A percentile compares a stretch with the other conserved stretches of the same genome.
These are phyloP conservation scores for Thysanoteuthis rhombus DNA, from an alignment of 2,888 invertebrate species.

Conservation along the genomic window DNA sequence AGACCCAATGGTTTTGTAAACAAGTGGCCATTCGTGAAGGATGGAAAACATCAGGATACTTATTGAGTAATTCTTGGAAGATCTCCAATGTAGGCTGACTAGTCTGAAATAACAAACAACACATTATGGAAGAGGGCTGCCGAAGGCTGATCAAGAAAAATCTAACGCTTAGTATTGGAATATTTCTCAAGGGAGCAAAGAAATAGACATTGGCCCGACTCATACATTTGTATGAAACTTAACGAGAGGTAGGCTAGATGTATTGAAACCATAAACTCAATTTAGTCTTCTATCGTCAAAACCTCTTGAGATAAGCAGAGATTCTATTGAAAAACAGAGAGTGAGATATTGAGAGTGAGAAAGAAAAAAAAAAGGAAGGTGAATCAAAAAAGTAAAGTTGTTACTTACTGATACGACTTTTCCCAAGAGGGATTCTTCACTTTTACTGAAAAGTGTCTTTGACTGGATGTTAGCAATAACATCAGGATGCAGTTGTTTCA, in stretches of 20 bases:
- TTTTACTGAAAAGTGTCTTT: conserved; percentile 86
- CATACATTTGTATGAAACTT: too few relatives aligned
- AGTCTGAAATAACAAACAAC: conserved; percentile 48
- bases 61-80: conserved; percentile 85
- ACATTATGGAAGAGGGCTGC: background rate
- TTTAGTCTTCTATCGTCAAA: too few relatives aligned
- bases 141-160: too few relatives aligned
- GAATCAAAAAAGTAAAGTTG: too few relatives aligned
- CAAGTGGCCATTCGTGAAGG: conserved; percentile 86
- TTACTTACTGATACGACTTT: conserved; percentile 79
- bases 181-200: too few relatives aligned
- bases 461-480: conserved; percentile 86
- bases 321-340: too few relatives aligned
- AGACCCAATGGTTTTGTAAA: conserved; percentile 88
- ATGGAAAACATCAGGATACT: conserved; percentile 87
- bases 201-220: background rate
- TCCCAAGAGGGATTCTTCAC: conserved; percentile 87
- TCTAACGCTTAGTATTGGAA: background rate
- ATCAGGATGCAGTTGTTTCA: conserved; percentile 93
- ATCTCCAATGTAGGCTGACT: conserved; percentile 73
- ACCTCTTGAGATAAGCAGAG: too few relatives aligned
- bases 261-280: too few relatives aligned
- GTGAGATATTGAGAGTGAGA: too few relatives aligned
- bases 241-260: too few relatives aligned
- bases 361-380: too few relatives aligned